Evolutionary conservation across 2,888 invertebrate genomes (phyloP), one percentile per base, ranked within the genome.

Genomic region (Tinea semifulvella): DNA sequence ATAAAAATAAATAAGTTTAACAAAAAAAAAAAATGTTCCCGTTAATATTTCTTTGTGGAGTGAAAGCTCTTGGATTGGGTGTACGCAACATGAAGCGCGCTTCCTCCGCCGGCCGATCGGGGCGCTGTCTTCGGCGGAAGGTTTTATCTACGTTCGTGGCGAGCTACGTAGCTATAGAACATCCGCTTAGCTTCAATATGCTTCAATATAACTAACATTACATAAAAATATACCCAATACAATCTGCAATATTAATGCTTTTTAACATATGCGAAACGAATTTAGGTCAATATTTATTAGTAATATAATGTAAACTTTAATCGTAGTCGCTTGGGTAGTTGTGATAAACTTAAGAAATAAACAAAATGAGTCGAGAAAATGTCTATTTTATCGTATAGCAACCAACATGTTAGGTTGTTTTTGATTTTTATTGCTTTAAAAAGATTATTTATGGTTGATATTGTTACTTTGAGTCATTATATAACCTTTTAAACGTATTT

Each of bases 41-140:
- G 5, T 22, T 7, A 22, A 22, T 22, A 22, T 22, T 22, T 22
- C 8, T 13, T 31, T 7, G 11, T 14, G 13, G 31, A 31, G 31
- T 59, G 53, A 60, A 69, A 76, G 67, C 60, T 73, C 56, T 54
- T 60, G 52, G 61, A 63, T 50, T 53, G 49, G 55, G 56, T 73
- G 75, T 79, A 79, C 64, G 55, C 67, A 64, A 68, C 75, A 74
- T 77, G 77, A 80, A 79, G 75, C 61, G 26, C 53, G 66, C 63
- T 75, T 66, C 64, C 52, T 59, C 65, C 61, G 60, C 64, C 61
- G 61, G 57, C 75, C 79, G 56, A 69, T 49, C 65, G 76, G 59
- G 66, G 80, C 79, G 79, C 76, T 73, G 66, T 50, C 51, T 52
- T 59, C 77, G 77, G 75, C 79, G 80, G 80, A 80, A 80, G 80